These are phyloP conservation scores for Tetropium fuscum DNA, from an alignment of 2,888 invertebrate genomes.

Conservation along the genomic window DNA sequence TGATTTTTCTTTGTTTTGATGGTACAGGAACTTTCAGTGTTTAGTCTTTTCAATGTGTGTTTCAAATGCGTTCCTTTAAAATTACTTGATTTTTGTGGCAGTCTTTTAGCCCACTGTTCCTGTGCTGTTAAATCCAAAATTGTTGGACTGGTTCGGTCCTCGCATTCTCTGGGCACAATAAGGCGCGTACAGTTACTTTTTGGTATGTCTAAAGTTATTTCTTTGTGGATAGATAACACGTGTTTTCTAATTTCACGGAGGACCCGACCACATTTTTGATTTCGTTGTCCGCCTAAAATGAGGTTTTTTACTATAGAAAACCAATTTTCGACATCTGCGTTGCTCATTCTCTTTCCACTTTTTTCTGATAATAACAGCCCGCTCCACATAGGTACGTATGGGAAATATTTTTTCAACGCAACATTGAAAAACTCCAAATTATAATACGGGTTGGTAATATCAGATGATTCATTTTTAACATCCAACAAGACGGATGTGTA, in stretches of 20 bases:
- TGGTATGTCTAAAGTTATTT: slow-evolving; percentile 12
- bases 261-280: slow-evolving; percentile 18
- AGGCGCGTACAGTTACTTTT: slow-evolving; percentile 11
- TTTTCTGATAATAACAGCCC: slow-evolving; percentile 6
- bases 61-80: slow-evolving; percentile 10
- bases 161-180: too few species aligned
- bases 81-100: slow-evolving; percentile 8
- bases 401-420: slow-evolving; percentile 16
- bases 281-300: slow-evolving; percentile 5
- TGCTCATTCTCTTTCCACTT: neutral
- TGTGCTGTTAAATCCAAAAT: neutral
- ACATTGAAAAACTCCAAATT: slow-evolving; percentile 5
- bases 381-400: slow-evolving; percentile 14
- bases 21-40: too few species aligned
- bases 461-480: neutral
- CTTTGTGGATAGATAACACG: slow-evolving; percentile 20
- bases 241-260: slow-evolving; percentile 11
- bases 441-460: neutral
- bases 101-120: slow-evolving; percentile 16
- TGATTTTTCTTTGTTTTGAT: too few species aligned
- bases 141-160: neutral
- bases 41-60: slow-evolving; percentile 2
- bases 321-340: slow-evolving; percentile 13
- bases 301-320: slow-evolving; percentile 12
- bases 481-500: neutral